A percentile compares a stretch with the other conserved stretches of the same genome.
Conservation (phyloP, 1,140 invertebrate genomes). For the Sminthurides bifidus region DNA sequence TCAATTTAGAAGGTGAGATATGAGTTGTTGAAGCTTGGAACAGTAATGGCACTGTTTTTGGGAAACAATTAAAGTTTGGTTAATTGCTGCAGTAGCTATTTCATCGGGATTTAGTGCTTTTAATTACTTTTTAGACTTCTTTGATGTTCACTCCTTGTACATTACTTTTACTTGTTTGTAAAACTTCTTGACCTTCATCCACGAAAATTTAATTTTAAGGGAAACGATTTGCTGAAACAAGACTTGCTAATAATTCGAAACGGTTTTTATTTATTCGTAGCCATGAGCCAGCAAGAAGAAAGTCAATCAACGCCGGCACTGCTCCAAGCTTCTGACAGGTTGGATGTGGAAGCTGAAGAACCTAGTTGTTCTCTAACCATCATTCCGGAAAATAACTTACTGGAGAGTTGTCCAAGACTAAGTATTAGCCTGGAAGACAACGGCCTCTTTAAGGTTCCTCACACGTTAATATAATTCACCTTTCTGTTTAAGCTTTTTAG, state of each 20-base stretch:
- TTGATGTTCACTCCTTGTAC: no score
- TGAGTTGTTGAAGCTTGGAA: no score
- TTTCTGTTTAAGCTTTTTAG: background rate
- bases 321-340: conserved; percentile 50
- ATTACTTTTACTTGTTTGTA: no score
- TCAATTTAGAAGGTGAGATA: conserved; percentile 68
- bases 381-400: conserved; percentile 68
- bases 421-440: conserved; percentile 76
- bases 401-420: conserved; percentile 70
- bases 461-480: background rate
- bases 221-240: no score
- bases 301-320: conserved; percentile 71
- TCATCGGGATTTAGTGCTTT: no score
- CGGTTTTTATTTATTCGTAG: conserved; percentile 34
- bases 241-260: no score
- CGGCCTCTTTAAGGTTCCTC: conserved; percentile 59
- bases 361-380: conserved; percentile 54
- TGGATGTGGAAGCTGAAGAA: conserved; percentile 37
- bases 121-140: no score
- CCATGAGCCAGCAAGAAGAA: conserved; percentile 58
- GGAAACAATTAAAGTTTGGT: no score
- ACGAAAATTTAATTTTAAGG: no score
- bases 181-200: no score
- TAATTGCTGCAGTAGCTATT: no score
- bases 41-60: background rate